Evolutionary conservation across 1,140 invertebrate genomes (phyloP), one percentile per base, ranked within the genome.

Genomic region (Macrobrachium nipponense): DNA sequence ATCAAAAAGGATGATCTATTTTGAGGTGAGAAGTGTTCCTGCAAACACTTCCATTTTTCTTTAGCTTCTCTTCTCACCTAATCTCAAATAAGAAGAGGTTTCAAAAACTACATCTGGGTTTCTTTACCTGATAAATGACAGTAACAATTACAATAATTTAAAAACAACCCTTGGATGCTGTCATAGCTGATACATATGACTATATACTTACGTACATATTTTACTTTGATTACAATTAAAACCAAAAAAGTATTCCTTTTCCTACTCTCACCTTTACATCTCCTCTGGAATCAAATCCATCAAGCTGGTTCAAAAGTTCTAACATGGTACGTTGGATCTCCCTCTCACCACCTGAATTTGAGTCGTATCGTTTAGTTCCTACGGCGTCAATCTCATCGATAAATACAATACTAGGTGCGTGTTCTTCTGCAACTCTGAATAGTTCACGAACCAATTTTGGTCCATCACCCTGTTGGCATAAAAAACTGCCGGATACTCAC

Each of bases 331-430:
- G 94, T 91, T 99, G 99, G 92, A 99, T 99, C 94, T 99, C 99
- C 87, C 99, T 94, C 92, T 99, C 99, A 88, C 99, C 99, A 68
- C 99, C 99, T 89, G 98, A 99, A 92, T 99, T 99, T 0, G 98
- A 99, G 90, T 99, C 99, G 91, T 99, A 99, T 90, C 98, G 94
- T 93, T 99, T 99, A 27, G 99, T 99, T 77, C 99, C 99, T 60
- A 99, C 97, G 86, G 99, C 99, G 94, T 99, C 99, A 90, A 99
- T 99, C 94, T 99, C 99, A 94, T 99, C 99, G 91, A 99, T 99
- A 91, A 99, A 99, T 1, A 99, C 98, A 92, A 99, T 99, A 1
- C 98, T 99, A 12, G 99, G 98, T 2, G 98, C 98, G 93, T 99
- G 98, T 91, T 99, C 98, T 91, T 99, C 98, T 27, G 99, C 98